These are phyloP conservation scores for Baryphthengus martii DNA, from an alignment of 2,113 vertebrate genomes.

Conservation along the genomic window DNA sequence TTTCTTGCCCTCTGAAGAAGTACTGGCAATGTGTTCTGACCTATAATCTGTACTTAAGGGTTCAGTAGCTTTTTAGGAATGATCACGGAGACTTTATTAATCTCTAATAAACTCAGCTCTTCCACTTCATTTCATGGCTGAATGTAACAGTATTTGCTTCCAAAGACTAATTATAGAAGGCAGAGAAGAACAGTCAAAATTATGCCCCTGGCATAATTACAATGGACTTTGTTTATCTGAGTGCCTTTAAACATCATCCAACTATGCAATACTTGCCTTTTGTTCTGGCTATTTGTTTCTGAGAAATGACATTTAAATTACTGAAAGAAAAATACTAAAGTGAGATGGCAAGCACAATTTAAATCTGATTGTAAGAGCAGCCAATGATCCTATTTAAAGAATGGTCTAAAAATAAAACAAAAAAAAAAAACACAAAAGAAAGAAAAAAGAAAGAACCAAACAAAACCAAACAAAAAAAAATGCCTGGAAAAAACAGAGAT, in stretches of 20 bases:
- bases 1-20: conserved; percentile 32
- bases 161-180: conserved; percentile 52
- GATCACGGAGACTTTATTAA: conserved; percentile 39
- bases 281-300: conserved; percentile 45
- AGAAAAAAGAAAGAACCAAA: not conserved
- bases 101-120: conserved; percentile 33
- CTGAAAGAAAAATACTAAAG: conserved; percentile 24
- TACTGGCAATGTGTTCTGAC: not conserved
- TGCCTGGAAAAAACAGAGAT: not conserved
- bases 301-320: conserved; percentile 45
- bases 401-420: not conserved
- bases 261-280: conserved; percentile 1
- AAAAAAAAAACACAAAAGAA: not conserved
- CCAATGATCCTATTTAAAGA: not conserved
- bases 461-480: not conserved
- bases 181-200: conserved; percentile 37
- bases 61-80: conserved; percentile 36
- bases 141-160: conserved; percentile 39
- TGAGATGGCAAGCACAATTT: not conserved
- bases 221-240: conserved; percentile 31
- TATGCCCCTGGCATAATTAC: conserved; percentile 28
- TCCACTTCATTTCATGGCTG: conserved; percentile 38
- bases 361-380: not conserved
- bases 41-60: conserved; percentile 40
- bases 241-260: not conserved